A percentile compares a stretch with the other conserved stretches of the same genome.
Evolutionary conservation across 2,888 invertebrate species (phyloP).

Genomic region (Hermaeophaga mercurialis): DNA sequence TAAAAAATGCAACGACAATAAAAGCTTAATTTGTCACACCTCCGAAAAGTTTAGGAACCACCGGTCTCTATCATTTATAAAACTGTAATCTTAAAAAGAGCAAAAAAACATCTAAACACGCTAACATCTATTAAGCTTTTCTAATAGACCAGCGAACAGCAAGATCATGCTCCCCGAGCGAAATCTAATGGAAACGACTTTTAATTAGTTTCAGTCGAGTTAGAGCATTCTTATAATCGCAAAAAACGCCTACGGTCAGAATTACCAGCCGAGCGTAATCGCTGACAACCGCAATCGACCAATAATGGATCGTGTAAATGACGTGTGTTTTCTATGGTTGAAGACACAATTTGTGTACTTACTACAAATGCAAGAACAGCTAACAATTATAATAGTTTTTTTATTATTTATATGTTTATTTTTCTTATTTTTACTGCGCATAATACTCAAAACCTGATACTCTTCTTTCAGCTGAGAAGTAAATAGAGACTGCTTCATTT

Average conservation of each 20-base stretch:
- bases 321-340: slow-evolving; percentile 33
- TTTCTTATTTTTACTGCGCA: no score
- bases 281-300: slow-evolving; percentile 48
- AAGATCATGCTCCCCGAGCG: slow-evolving; percentile 19
- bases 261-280: slow-evolving; percentile 53
- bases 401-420: no score
- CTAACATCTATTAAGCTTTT: slow-evolving; percentile 9
- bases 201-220: slow-evolving; percentile 58
- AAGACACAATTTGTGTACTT: slow-evolving; percentile 1
- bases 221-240: slow-evolving; percentile 52
- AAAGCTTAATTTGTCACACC: no score
- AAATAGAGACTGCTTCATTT: no score
- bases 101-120: slow-evolving; percentile 2
- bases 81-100: no score
- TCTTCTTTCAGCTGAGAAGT: no score
- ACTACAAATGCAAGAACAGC: no score
- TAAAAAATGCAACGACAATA: no score
- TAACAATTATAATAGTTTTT: no score
- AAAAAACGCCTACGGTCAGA: slow-evolving; percentile 50
- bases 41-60: no score
- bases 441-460: no score
- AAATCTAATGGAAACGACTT: slow-evolving; percentile 54
- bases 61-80: no score
- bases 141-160: neutral
- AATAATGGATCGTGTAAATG: slow-evolving; percentile 55